These are phyloP conservation scores for Buphagus erythrorhynchus DNA, from an alignment of 2,797 vertebrate genomes.

Conservation along the genomic window DNA sequence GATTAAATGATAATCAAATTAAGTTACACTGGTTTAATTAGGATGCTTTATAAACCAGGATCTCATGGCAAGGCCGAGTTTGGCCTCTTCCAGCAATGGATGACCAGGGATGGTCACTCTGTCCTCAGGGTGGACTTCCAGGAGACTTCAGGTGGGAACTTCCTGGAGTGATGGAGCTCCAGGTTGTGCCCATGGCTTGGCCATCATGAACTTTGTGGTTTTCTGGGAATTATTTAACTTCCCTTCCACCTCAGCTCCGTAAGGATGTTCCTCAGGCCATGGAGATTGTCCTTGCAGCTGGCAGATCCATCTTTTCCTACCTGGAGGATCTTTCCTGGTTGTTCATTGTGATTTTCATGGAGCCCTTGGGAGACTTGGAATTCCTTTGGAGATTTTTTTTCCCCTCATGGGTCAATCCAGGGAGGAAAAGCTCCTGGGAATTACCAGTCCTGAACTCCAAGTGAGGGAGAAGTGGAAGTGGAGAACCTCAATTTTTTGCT, in stretches of 20 bases:
- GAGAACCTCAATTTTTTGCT: not conserved
- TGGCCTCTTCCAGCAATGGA: not conserved
- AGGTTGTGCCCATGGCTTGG: not conserved
- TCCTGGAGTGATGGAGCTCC: not conserved
- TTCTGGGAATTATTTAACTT: not conserved
- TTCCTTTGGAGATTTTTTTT: not conserved
- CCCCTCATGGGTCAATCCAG: not conserved
- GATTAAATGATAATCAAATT: not conserved
- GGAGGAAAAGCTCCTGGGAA: not conserved
- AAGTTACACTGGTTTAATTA: fast-evolving
- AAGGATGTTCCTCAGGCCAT: not conserved
- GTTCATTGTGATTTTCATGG: not conserved
- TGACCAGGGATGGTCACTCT: not conserved
- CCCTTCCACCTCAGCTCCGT: not conserved
- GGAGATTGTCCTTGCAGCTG: not conserved
- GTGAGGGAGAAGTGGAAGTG: not conserved
- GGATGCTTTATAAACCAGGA: fast-evolving
- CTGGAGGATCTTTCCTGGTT: not conserved
- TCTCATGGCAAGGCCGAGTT: not conserved
- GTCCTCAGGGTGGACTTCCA: not conserved
- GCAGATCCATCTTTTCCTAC: not conserved
- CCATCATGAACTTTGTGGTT: not conserved
- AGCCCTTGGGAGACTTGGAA: not conserved
- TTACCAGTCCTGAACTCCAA: not conserved
- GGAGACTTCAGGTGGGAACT: not conserved